Conservation (phyloP, 2,113 vertebrate genomes). For the Pelusios castaneus region DNA sequence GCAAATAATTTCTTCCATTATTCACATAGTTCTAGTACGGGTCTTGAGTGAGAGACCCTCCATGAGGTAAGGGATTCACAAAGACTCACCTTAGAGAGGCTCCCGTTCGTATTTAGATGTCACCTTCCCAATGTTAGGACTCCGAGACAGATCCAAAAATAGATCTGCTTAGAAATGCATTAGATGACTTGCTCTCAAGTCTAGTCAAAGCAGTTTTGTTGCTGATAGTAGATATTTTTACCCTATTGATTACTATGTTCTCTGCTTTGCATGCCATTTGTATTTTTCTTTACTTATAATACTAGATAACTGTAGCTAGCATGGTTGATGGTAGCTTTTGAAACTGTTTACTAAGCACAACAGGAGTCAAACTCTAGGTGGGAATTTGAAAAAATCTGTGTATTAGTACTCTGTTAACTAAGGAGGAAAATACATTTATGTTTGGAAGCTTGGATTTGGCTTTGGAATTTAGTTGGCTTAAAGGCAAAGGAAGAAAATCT, state of each 20-base stretch:
- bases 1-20: neutral
- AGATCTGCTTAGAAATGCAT: neutral
- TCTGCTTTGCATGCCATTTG: neutral
- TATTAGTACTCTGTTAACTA: constrained; percentile 14
- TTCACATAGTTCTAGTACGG: neutral
- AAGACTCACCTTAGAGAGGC: neutral
- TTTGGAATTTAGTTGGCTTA: constrained; percentile 8
- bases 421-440: constrained; percentile 38
- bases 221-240: neutral
- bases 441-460: neutral
- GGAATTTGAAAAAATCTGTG: neutral
- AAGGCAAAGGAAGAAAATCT: neutral
- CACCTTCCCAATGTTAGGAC: neutral
- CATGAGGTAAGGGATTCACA: neutral
- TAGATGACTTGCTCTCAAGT: neutral
- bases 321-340: neutral
- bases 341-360: neutral
- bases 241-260: neutral
- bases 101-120: neutral
- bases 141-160: neutral
- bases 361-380: neutral
- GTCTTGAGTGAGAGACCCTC: neutral
- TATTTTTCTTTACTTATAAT: neutral
- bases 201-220: neutral
- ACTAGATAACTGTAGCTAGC: neutral